phyloP scores from a whole-genome alignment of 2,888 invertebrate genomes.

The Ptycholaimellus sp. region DNA sequence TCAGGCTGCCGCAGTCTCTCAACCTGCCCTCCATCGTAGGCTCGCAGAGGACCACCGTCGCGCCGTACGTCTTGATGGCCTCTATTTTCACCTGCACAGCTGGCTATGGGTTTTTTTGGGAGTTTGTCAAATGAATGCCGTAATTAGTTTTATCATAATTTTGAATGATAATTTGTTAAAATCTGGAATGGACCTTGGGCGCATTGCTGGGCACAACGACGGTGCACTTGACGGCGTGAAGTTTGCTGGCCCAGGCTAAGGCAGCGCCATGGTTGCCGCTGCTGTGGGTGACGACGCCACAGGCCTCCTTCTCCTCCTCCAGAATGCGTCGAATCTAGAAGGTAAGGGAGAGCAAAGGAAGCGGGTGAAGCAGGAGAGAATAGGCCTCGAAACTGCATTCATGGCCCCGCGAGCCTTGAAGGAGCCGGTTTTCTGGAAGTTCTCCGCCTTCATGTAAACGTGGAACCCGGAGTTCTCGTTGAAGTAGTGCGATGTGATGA shows the following conservation, averaged over 20 bases:
- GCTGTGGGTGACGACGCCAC: too few relatives aligned
- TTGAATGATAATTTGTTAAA: too few relatives aligned
- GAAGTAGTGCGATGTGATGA: too few relatives aligned
- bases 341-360: too few relatives aligned
- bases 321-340: slow-evolving; percentile 2
- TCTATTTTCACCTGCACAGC: slow-evolving; percentile 14
- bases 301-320: not conserved
- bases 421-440: slow-evolving; percentile 26
- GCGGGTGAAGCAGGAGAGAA: too few relatives aligned
- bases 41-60: slow-evolving; percentile 25
- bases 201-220: too few relatives aligned
- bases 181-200: too few relatives aligned
- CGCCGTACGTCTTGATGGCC: slow-evolving; percentile 27
- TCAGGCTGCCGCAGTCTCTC: too few relatives aligned
- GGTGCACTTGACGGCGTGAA: too few relatives aligned
- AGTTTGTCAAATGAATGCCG: not conserved
- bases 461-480: too few relatives aligned
- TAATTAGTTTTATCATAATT: too few relatives aligned
- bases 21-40: slow-evolving; percentile 18
- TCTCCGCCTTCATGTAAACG: slow-evolving; percentile 23
- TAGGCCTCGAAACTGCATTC: slow-evolving; percentile 19
- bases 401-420: slow-evolving; percentile 26
- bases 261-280: not conserved
- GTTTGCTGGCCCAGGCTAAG: too few relatives aligned
- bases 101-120: not conserved